These are phyloP conservation scores for Drosophila birchii DNA, from an alignment of 2,888 invertebrate species.

Conservation along the genomic window DNA sequence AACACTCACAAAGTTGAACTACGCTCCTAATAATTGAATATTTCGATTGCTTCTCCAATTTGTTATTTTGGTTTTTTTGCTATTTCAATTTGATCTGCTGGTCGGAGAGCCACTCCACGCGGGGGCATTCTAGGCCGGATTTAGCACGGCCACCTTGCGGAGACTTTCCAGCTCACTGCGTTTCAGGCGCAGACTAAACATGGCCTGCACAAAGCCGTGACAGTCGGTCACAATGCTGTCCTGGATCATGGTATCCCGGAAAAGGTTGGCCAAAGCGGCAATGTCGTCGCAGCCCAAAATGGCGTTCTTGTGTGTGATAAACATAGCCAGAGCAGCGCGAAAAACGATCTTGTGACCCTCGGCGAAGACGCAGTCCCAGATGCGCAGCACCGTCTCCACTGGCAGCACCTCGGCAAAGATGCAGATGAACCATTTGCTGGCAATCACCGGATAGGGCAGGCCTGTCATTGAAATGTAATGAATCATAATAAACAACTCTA, in stretches of 20 bases:
- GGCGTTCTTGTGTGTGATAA: conserved; percentile 89
- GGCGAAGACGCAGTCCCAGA: conserved; percentile 98
- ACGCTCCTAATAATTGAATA: conserved; percentile 76
- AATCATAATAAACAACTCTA: background rate
- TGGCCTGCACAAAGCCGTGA: conserved; percentile 94
- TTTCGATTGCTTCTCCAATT: conserved; percentile 72
- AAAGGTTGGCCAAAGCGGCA: conserved; percentile 91
- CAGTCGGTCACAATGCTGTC: conserved; percentile 92
- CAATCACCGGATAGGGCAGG: conserved; percentile 95
- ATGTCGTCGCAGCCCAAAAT: conserved; percentile 93
- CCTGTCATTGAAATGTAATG: conserved; percentile 83
- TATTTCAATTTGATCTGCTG: conserved; percentile 42
- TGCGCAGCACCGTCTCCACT: conserved; percentile 95
- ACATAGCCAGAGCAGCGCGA: conserved; percentile 93
- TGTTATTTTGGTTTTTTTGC: conserved; percentile 49
- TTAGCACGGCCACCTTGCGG: conserved; percentile 81
- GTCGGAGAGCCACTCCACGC: background rate
- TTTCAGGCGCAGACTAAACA: conserved; percentile 91
- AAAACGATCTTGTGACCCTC: conserved; percentile 97
- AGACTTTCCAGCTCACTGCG: conserved; percentile 82
- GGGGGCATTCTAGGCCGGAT: conserved; percentile 46
- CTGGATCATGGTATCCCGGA: conserved; percentile 91
- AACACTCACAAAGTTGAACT: conserved; percentile 58
- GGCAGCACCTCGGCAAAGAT: conserved; percentile 96
- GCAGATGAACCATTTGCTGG: conserved; percentile 98